Base-by-base conservation (phyloP, 2,797 vertebrate species). In the Steatocranus sp. region DNA sequence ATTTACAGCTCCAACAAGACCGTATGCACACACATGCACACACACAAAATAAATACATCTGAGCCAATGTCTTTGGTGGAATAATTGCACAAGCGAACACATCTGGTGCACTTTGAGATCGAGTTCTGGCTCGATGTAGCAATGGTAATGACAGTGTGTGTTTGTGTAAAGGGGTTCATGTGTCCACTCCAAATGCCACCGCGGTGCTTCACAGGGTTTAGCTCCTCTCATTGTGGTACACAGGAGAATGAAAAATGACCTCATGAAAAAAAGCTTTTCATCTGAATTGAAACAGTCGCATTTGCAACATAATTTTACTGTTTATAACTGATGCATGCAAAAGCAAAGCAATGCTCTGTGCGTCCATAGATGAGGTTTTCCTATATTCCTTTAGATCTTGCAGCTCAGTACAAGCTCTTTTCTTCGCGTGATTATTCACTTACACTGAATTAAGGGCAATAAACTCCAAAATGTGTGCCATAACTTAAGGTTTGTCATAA, bases 21-120 rank as follows among this genome's bases (percentile, higher is more conserved):
- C 86, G 85, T 89, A 90, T 91, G 86, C 66, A 48, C 66, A 73
- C 66, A 73, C 66, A 74, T 51, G 73, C 76, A 84, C 78, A 77
- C 61, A 83, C 75, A 87, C 66, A 85, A 66, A 86, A 86, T 78
- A 91, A 90, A 90, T 88, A 90, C 79, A 94, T 94, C 88, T 94
- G 94, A 96, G 94, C 94, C 92, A 93, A 80, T 89, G 92, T 95
- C 94, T 95, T 95, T 95, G 94, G 95, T 93, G 93, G 95, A 95
- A 95, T 95, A 95, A 95, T 94, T 92, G 92, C 92, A 88, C 82
- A 82, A 94, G 94, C 90, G 84, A 93, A 91, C 91, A 96, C 95
- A 96, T 96, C 96, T 96, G 96, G 95, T 96, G 95, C 94, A 96
- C 95, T 96, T 95, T 96, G 95, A 95, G 94, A 95, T 92, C 49